Evolutionary conservation across 2,797 vertebrate genomes (phyloP).

Genomic region (Florisuga fusca): DNA sequence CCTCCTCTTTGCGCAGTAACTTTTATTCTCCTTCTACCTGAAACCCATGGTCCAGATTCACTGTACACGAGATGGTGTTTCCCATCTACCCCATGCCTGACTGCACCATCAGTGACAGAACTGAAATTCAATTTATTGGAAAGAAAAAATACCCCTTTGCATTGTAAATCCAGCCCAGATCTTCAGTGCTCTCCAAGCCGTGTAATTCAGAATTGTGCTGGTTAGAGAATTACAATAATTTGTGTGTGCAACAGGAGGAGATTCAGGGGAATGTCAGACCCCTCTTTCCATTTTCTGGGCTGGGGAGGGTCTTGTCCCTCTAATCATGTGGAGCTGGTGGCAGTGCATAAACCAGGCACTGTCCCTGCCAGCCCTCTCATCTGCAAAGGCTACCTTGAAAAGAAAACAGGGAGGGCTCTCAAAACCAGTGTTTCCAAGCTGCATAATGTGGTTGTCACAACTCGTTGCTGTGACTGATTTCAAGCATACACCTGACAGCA

Average conservation of each 20-base stretch:
- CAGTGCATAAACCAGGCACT: neutral
- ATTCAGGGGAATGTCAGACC: neutral
- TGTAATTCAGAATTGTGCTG: neutral
- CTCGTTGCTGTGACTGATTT: constrained; percentile 29
- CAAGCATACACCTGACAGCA: neutral
- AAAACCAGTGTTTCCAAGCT: neutral
- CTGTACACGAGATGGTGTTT: neutral
- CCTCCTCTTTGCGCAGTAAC: neutral
- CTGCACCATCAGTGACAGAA: neutral
- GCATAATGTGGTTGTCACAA: neutral
- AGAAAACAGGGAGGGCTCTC: neutral
- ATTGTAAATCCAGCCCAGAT: neutral
- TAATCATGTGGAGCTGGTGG: neutral
- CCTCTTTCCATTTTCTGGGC: neutral
- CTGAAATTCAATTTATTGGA: neutral
- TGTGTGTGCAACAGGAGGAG: neutral
- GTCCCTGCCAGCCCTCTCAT: neutral
- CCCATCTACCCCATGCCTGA: neutral
- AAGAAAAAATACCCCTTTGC: neutral
- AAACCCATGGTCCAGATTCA: fast-evolving
- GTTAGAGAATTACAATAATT: neutral
- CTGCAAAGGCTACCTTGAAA: neutral
- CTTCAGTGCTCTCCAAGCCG: neutral
- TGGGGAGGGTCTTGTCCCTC: neutral
- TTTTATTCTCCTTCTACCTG: neutral